Evolutionary conservation across 92 coral and sea anemone genomes (phyloP).

Genomic region (Montipora capitata): DNA sequence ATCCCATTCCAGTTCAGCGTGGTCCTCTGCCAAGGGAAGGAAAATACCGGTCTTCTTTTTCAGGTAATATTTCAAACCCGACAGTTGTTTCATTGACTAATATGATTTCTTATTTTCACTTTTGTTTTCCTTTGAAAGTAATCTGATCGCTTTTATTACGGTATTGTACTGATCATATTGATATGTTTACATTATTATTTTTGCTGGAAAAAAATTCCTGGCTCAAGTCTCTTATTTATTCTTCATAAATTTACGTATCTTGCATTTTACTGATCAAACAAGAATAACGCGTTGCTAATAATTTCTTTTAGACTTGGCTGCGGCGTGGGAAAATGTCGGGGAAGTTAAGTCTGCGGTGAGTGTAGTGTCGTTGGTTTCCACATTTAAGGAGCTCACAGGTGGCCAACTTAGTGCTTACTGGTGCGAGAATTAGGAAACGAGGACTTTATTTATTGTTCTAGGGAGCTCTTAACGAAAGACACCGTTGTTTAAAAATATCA

Average conservation of each 20-base stretch:
- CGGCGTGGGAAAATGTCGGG: conserved; percentile 97
- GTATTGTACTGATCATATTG: conserved; percentile 31
- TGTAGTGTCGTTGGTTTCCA: conserved; percentile 25
- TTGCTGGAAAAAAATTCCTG: not conserved
- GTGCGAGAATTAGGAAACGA: not conserved
- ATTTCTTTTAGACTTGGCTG: conserved; percentile 81
- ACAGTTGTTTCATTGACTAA: not conserved
- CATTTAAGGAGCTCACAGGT: not conserved
- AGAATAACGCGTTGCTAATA: not conserved
- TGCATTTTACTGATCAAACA: not conserved
- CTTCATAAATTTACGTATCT: not conserved
- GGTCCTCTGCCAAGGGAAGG: conserved; percentile 76
- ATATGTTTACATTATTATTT: conserved; percentile 14
- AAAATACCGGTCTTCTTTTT: conserved; percentile 76
- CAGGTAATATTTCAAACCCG: conserved; percentile 57
- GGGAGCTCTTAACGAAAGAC: not conserved
- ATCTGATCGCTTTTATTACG: conserved; percentile 6
- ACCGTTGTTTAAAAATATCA: not conserved
- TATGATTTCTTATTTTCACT: conserved; percentile 4
- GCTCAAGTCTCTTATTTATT: not conserved
- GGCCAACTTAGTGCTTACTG: not conserved
- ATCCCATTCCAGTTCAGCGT: conserved; percentile 84
- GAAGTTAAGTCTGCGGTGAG: conserved; percentile 96
- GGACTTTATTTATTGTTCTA: not conserved
- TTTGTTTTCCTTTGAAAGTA: not conserved